phyloP scores from a whole-genome alignment of 2,888 invertebrate species.

The Pyralis farinalis region DNA sequence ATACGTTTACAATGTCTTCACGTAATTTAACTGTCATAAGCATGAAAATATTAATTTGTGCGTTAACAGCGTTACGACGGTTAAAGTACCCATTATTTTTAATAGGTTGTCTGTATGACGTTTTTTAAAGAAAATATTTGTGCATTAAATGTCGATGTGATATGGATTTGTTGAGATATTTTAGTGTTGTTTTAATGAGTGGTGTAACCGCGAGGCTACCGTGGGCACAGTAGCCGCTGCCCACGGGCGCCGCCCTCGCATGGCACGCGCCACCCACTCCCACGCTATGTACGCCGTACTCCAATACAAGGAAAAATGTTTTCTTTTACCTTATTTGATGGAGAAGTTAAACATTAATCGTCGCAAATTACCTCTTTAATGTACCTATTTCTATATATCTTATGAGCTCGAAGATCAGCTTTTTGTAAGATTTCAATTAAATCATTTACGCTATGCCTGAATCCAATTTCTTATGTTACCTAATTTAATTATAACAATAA shows the following conservation, averaged over 20 bases:
- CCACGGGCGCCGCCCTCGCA: conserved; percentile 20
- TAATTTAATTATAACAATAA: too few species aligned
- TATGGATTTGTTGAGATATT: neutral
- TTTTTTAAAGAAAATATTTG: neutral
- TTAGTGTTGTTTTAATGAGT: conserved; percentile 29
- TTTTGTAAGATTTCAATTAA: neutral
- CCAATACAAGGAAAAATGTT: conserved; percentile 1
- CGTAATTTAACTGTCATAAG: conserved; percentile 57
- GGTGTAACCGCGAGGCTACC: conserved; percentile 38
- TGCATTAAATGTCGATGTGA: neutral
- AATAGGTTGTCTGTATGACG: neutral
- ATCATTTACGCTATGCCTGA: neutral
- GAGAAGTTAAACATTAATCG: too few species aligned
- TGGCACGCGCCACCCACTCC: conserved; percentile 27
- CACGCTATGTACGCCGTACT: conserved; percentile 2
- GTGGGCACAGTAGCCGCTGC: conserved; percentile 4
- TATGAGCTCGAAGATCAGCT: neutral
- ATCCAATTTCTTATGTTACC: too few species aligned
- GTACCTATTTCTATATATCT: conserved; percentile 3
- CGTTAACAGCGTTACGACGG: conserved; percentile 21
- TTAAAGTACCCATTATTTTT: conserved; percentile 3
- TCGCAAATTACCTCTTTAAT: too few species aligned
- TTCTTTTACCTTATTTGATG: neutral
- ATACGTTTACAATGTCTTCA: conserved; percentile 52
- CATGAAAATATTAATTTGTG: conserved; percentile 51